Evolutionary conservation across 2,113 vertebrate species (phyloP).

Genomic region (Isurus oxyrinchus): DNA sequence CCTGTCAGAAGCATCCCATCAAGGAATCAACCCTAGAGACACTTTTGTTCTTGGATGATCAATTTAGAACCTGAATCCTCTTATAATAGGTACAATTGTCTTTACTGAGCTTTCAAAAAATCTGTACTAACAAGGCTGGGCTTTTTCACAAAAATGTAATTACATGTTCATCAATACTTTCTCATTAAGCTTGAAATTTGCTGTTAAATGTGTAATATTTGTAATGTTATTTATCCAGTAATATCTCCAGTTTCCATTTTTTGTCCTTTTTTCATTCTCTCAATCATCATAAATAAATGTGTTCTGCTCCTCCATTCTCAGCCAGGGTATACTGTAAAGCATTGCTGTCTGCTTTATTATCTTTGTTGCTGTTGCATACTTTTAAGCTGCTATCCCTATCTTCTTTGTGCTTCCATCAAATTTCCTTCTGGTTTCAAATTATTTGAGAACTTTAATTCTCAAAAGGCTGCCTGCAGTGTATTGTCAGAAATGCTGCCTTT

Average conservation of each 20-base stretch:
- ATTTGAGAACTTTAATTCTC: not conserved
- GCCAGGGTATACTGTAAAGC: not conserved
- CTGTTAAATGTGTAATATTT: not conserved
- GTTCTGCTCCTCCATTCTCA: not conserved
- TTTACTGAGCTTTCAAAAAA: not conserved
- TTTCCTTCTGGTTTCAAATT: not conserved
- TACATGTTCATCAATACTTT: not conserved
- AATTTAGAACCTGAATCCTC: not conserved
- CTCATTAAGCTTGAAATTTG: not conserved
- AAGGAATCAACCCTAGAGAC: not conserved
- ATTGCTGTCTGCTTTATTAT: not conserved
- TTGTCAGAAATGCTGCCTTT: not conserved
- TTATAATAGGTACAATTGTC: not conserved
- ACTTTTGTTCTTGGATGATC: not conserved
- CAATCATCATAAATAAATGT: not conserved
- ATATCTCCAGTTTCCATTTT: not conserved
- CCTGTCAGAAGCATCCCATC: not conserved
- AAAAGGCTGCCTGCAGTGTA: not conserved
- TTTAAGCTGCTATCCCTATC: not conserved
- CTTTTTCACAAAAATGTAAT: not conserved
- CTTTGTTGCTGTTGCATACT: not conserved
- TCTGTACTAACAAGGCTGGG: not conserved
- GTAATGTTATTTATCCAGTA: not conserved
- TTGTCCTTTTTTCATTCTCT: not conserved
- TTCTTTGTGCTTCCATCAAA: not conserved